A percentile compares a stretch with the other conserved stretches of the same genome.
Evolutionary conservation across 2,113 vertebrate genomes (phyloP).

Genomic region (Nerophis lumbriciformis): DNA sequence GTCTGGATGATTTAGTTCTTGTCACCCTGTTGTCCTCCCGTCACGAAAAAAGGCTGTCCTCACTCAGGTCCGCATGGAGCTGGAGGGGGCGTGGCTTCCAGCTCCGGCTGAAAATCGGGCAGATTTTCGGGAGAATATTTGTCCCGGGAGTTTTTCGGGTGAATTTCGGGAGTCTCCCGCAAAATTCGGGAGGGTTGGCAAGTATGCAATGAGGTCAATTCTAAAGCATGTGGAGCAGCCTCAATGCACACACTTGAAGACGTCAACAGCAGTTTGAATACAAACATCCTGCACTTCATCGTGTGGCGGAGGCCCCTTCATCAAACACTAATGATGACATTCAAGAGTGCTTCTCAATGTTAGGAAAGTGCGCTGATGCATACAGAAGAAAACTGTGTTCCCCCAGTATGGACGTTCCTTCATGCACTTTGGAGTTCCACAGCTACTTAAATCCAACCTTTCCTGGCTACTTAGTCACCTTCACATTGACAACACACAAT

Average conservation of each 20-base stretch:
- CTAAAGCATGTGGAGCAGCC: neutral
- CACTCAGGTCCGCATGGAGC: too few species aligned
- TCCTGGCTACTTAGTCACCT: neutral
- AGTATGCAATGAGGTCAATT: neutral
- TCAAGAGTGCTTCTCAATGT: neutral
- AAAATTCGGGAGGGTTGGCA: too few species aligned
- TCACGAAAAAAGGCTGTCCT: too few species aligned
- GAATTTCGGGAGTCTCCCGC: too few species aligned
- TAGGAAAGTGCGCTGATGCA: constrained; percentile 6
- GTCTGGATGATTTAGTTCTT: too few species aligned
- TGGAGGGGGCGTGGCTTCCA: too few species aligned
- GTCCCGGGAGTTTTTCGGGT: too few species aligned
- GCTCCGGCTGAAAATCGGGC: too few species aligned
- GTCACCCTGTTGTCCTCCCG: too few species aligned
- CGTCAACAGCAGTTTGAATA: neutral
- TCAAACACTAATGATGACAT: constrained; percentile 13
- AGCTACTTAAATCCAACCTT: neutral
- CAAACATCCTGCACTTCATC: neutral
- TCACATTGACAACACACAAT: constrained; percentile 7
- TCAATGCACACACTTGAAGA: neutral
- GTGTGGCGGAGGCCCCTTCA: constrained; percentile 7
- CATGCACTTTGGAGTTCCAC: neutral
- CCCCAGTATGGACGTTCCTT: constrained; percentile 3
- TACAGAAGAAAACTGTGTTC: neutral
- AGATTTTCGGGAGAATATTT: too few species aligned